phyloP scores from a whole-genome alignment of 2,888 invertebrate genomes.

The Biston stratarius region DNA sequence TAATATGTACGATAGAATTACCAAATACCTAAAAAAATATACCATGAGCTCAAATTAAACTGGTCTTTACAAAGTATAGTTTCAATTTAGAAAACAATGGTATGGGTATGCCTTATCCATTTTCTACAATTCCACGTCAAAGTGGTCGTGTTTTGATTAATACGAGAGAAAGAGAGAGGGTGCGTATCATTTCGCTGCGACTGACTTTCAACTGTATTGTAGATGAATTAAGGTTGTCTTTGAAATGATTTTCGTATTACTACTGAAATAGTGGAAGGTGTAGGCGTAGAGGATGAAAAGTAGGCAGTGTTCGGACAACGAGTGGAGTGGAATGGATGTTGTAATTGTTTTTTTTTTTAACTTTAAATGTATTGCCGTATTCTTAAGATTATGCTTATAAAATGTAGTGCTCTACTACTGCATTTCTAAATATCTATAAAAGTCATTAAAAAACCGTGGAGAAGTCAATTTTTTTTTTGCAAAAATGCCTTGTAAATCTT shows the following conservation, averaged over 20 bases:
- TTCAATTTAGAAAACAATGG: slow-evolving; percentile 85
- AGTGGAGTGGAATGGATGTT: slow-evolving; percentile 73
- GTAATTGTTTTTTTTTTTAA: slow-evolving; percentile 50
- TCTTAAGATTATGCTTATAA: neutral
- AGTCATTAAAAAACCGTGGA: neutral
- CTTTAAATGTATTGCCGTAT: slow-evolving; percentile 2
- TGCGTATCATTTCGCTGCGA: slow-evolving; percentile 57
- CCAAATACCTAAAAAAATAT: slow-evolving; percentile 23
- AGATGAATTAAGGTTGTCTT: slow-evolving; percentile 63
- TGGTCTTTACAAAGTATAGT: slow-evolving; percentile 72
- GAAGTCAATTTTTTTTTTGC: neutral
- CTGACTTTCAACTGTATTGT: slow-evolving; percentile 61
- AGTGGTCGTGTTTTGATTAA: slow-evolving; percentile 86
- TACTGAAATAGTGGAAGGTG: slow-evolving; percentile 82
- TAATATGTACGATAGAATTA: neutral
- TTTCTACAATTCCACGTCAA: slow-evolving; percentile 85
- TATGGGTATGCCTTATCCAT: slow-evolving; percentile 75
- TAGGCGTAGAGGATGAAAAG: slow-evolving; percentile 85
- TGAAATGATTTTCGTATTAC: slow-evolving; percentile 63
- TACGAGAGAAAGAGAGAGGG: slow-evolving; percentile 83
- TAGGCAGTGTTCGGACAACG: slow-evolving; percentile 81
- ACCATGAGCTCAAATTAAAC: slow-evolving; percentile 61
- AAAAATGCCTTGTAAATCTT: neutral
- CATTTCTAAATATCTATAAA: neutral
- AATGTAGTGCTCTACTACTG: neutral